Base-by-base conservation (phyloP, 2,888 invertebrate species). In the Steinernema carpocapsae region DNA sequence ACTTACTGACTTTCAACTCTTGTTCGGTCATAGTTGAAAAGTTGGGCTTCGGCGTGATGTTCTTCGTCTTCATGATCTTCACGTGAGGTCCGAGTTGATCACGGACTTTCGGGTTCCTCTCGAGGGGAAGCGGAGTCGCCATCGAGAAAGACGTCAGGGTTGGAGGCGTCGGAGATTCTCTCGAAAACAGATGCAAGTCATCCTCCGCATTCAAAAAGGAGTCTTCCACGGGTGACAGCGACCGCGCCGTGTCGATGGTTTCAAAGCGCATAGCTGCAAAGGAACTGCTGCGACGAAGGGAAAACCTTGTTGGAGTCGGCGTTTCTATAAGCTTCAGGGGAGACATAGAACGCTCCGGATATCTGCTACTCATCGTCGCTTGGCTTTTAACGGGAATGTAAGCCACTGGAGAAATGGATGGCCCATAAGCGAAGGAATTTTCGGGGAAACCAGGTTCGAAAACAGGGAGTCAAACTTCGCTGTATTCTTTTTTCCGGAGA, bases 21-120 rank as follows among this genome's bases (percentile, higher is more conserved):
- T 52, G 72, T 37, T 84, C 82, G 46, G 78, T 76, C 82, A 83
- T 83, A 7, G 32, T 22, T 14, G 79, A 78, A 26, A 79, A 85
- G 14, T 76, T 73, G 0, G 84, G 85, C 83, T 81, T 81, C 37
- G 85, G 85, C 4, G 85, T 84, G 37, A 85, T 76, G 51, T 78
- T 77, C 26, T 70, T 76, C 7, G 82, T 83, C 73, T 85, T 85
- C 56, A 84, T 46, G 26, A 85, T 77, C 75, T 80, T 79, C 22
- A 82, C 77, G 73, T 81, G 74, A 0, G 79, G 81, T 1, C 79
- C 81, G 10, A 75, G 14, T 17, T 64, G 64, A 29, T 64, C 64
- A 1, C 29, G 64, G 14, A 64, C 32, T n/a, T 29, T 10, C 10
- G 64, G 64, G 32, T 64, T 64, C 17, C 29, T n/a, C 29, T 64